A percentile compares a stretch with the other conserved stretches of the same genome.
phyloP scores from a whole-genome alignment of 2,888 invertebrate species.

The Liodrosophila aerea region DNA sequence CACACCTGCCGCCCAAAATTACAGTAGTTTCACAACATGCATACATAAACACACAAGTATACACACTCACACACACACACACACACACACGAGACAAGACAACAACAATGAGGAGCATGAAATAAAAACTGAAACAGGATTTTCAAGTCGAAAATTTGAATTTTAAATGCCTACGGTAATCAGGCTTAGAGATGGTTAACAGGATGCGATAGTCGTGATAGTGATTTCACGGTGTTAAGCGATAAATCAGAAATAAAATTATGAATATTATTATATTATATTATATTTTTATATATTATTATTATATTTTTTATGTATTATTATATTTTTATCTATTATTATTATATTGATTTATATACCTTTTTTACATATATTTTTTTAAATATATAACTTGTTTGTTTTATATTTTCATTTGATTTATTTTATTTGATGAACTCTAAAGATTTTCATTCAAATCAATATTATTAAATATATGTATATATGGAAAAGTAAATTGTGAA shows the following conservation, averaged over 20 bases:
- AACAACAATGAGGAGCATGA: background rate
- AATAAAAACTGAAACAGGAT: constrained; percentile 57
- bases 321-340: too few species aligned
- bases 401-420: too few species aligned
- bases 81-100: background rate
- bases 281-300: background rate
- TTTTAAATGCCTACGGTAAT: constrained; percentile 47
- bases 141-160: constrained; percentile 62
- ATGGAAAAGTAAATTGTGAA: too few species aligned
- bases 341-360: background rate
- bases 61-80: constrained; percentile 21
- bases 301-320: background rate
- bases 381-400: too few species aligned
- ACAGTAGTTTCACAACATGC: constrained; percentile 47
- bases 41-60: constrained; percentile 24
- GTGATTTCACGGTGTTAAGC: background rate
- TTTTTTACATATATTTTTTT: too few species aligned
- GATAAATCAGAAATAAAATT: too few species aligned
- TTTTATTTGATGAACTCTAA: too few species aligned
- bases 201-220: background rate
- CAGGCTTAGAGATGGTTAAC: constrained; percentile 6
- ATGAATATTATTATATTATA: background rate
- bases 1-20: constrained; percentile 69
- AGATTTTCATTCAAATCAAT: too few species aligned
- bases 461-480: too few species aligned